Conservation (phyloP, 2,888 invertebrate species). For the Drosophila suboccidentalis region DNA sequence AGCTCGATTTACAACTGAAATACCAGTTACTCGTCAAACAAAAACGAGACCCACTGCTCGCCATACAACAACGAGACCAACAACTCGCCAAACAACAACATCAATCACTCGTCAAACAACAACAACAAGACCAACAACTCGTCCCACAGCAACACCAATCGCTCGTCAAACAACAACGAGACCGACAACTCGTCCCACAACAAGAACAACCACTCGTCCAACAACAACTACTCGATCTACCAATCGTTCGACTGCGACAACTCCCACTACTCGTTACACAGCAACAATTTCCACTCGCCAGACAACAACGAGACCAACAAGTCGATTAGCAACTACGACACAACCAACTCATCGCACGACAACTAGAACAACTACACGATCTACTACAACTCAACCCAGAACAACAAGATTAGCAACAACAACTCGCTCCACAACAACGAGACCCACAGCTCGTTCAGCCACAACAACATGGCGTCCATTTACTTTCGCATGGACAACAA, state of each 20-base stretch:
- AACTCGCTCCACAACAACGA: constrained; percentile 16
- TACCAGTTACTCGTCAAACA: constrained; percentile 3
- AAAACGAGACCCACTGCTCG: constrained; percentile 1
- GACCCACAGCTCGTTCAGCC: constrained; percentile 11
- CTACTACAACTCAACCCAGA: constrained; percentile 17
- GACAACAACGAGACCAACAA: constrained; percentile 9
- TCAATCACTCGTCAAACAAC: background rate
- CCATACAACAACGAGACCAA: constrained; percentile 4
- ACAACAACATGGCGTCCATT: constrained; percentile 8
- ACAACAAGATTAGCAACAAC: constrained; percentile 26
- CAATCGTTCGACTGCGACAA: constrained; percentile 1
- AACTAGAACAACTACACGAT: background rate
- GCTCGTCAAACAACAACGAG: constrained; percentile 3
- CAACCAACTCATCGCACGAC: constrained; percentile 2
- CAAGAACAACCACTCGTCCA: background rate
- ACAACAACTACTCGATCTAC: constrained; percentile 23
- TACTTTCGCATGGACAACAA: constrained; percentile 1
- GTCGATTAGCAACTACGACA: constrained; percentile 4
- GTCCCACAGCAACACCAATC: constrained; percentile 2
- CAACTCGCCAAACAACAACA: constrained; percentile 6
- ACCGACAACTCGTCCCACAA: constrained; percentile 5
- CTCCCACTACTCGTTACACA: constrained; percentile 7
- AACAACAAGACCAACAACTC: constrained; percentile 2
- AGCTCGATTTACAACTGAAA: constrained; percentile 9
- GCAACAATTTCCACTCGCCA: background rate